Percentiles rank a stretch among this genome's conserved stretches.
These are phyloP conservation scores for Columba guinea DNA, from an alignment of 2,797 vertebrate genomes.

Conservation along the genomic window DNA sequence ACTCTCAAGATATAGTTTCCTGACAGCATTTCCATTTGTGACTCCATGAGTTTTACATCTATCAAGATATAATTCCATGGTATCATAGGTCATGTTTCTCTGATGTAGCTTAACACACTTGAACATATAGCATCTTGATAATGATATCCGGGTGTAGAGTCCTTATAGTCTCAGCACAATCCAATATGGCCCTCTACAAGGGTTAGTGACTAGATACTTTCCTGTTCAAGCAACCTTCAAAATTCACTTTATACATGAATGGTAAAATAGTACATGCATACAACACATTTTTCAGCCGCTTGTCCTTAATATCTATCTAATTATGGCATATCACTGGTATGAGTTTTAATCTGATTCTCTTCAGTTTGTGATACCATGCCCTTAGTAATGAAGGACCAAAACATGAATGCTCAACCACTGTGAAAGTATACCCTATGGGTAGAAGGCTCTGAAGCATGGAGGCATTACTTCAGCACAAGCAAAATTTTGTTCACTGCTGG, in stretches of 20 bases:
- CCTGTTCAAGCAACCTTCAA: background rate
- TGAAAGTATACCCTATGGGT: background rate
- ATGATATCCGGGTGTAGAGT: background rate
- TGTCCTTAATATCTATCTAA: background rate
- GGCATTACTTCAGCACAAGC: background rate
- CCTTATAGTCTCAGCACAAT: background rate
- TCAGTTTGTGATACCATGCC: background rate
- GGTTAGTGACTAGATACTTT: background rate
- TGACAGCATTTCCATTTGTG: background rate
- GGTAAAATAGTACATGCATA: background rate
- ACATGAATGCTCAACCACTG: background rate
- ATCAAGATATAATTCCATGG: background rate
- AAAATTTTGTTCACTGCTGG: background rate
- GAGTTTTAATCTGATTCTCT: background rate
- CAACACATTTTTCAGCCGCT: background rate
- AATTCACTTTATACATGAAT: background rate
- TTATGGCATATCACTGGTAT: background rate
- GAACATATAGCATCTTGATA: background rate
- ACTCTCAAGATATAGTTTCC: background rate
- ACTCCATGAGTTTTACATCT: background rate
- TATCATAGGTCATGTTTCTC: background rate
- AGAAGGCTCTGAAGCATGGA: background rate
- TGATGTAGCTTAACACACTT: background rate
- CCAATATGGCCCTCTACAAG: background rate
- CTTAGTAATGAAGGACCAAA: background rate